phyloP scores from a whole-genome alignment of 2,113 vertebrate genomes.

The Actenoides hombroni region DNA sequence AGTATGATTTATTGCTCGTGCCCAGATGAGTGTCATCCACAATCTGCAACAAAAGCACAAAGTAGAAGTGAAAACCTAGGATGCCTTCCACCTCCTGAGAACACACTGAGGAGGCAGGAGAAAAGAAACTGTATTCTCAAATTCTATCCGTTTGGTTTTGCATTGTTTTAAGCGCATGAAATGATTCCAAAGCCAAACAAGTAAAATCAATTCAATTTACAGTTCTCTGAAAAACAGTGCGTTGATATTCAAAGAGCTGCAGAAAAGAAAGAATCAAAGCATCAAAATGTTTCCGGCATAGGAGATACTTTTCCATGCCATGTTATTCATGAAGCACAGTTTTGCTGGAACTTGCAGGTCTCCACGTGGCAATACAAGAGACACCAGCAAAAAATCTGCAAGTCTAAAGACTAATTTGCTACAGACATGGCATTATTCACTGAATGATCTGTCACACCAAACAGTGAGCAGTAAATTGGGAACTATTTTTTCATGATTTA shows the following conservation, averaged over 20 bases:
- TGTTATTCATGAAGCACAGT: neutral
- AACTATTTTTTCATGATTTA: slow-evolving; percentile 6
- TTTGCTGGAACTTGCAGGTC: slow-evolving; percentile 13
- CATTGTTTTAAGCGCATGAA: neutral
- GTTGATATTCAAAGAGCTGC: neutral
- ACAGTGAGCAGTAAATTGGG: neutral
- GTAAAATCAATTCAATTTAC: neutral
- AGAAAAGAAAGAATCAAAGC: neutral
- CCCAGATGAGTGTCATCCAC: neutral
- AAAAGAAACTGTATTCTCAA: neutral
- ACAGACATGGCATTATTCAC: neutral
- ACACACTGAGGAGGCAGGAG: neutral
- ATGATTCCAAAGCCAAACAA: neutral
- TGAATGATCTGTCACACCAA: neutral
- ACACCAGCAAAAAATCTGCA: neutral
- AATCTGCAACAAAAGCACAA: neutral
- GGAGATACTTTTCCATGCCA: neutral
- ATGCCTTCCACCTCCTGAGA: neutral
- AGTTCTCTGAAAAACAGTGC: neutral
- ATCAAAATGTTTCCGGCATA: neutral
- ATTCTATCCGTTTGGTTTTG: neutral
- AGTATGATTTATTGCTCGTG: neutral
- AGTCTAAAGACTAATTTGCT: slow-evolving; percentile 32
- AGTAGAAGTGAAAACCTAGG: neutral
- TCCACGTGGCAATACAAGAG: slow-evolving; percentile 30